Conservation (phyloP, 53 echinoderm and acorn worm genomes). For the Zoroaster sp. region DNA sequence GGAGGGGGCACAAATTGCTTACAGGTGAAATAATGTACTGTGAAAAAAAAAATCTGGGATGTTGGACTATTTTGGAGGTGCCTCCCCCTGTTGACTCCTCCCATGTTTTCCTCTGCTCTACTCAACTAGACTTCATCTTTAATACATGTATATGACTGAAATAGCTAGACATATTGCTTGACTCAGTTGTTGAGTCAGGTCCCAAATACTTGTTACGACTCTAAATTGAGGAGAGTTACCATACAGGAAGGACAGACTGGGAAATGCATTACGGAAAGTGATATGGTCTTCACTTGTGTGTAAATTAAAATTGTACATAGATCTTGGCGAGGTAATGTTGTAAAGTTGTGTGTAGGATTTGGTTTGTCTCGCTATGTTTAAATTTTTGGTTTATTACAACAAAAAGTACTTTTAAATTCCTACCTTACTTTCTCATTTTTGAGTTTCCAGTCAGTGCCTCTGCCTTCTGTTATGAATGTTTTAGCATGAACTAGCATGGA, state of each 20-base stretch:
- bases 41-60: too few species aligned
- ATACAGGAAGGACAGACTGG: not conserved
- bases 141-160: too few species aligned
- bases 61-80: too few species aligned
- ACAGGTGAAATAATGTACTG: too few species aligned
- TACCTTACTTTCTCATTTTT: not conserved
- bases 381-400: not conserved
- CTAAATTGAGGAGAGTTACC: not conserved
- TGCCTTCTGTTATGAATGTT: not conserved
- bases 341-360: conserved; percentile 16
- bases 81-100: too few species aligned
- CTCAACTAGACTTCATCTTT: too few species aligned
- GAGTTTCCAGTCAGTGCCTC: conserved; percentile 25
- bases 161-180: too few species aligned
- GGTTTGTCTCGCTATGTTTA: not conserved
- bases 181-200: not conserved
- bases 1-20: too few species aligned
- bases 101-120: too few species aligned
- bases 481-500: too few species aligned
- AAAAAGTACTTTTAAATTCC: conserved; percentile 8
- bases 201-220: too few species aligned
- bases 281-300: not conserved
- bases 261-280: not conserved
- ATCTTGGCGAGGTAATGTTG: conserved; percentile 1
- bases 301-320: conserved; percentile 46